Conservation (phyloP, 2,113 vertebrate species). For the Nibea albiflora region DNA sequence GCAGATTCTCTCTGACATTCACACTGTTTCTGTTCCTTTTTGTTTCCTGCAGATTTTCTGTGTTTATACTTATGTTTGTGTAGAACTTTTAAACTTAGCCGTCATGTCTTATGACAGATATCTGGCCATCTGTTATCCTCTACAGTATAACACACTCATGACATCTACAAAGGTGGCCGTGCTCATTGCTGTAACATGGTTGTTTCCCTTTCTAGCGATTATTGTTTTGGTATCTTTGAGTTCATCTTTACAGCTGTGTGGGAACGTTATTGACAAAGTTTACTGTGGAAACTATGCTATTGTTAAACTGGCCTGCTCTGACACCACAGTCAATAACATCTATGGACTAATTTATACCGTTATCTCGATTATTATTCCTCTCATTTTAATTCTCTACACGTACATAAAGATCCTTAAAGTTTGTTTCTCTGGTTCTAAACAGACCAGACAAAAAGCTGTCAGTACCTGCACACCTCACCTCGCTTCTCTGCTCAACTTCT, state of each 20-base stretch:
- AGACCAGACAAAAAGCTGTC: constrained; percentile 42
- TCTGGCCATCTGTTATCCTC: background rate
- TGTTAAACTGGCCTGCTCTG: constrained; percentile 71
- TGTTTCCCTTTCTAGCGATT: too few relatives aligned
- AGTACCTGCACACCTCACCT: constrained; percentile 73
- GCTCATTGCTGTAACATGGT: too few relatives aligned
- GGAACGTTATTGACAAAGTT: constrained; percentile 62
- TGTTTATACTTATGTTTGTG: fast-evolving
- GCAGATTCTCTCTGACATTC: constrained; percentile 25
- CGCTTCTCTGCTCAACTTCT: constrained; percentile 65
- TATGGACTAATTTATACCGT: background rate
- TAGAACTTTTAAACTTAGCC: background rate
- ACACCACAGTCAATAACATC: constrained; percentile 28
- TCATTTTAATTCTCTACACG: constrained; percentile 31
- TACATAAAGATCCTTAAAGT: constrained; percentile 58
- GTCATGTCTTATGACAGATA: constrained; percentile 1
- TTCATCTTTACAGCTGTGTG: constrained; percentile 51
- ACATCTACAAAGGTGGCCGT: background rate
- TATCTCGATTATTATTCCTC: fast-evolving
- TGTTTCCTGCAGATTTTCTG: constrained; percentile 51
- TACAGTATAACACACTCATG: background rate
- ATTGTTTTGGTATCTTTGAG: too few relatives aligned
- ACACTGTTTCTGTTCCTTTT: background rate
- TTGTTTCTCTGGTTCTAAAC: constrained; percentile 34
- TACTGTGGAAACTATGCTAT: constrained; percentile 70